Base-by-base conservation (phyloP, 2,797 vertebrate species). In the Catostomus latipinnis region DNA sequence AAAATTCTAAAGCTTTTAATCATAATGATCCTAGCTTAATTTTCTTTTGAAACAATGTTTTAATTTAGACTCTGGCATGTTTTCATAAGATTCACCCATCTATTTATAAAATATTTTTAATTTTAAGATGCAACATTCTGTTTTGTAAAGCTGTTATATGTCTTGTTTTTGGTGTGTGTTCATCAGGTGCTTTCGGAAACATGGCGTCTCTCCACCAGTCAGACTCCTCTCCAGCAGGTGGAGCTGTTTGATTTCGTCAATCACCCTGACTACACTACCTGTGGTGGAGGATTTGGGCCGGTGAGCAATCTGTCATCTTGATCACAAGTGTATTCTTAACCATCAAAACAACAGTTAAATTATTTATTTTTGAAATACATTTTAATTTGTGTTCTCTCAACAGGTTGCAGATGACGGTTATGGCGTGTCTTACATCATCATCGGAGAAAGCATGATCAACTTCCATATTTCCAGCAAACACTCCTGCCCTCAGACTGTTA, bases 331-430 rank as follows among this genome's bases (percentile, higher is more conserved):
- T 34, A 34, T 2, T 34, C 34, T 34, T 34, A 34, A 34, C 34
- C 34, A 34, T 34, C 34, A 34, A 34, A 34, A 34, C 34, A 34
- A 34, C 34, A 34, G 2, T 34, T 34, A 3, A 34, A 34, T 34
- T 34, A 3, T 2, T 5, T 5, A 52, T 8, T 12, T 49, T 80
- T 5, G 72, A 11, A 62, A 43, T 58, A 10, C 50, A 56, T 54
- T 11, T 69, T 5, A 4, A 7, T 49, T 0, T 67, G 10, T 54
- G 7, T 63, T 0, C 82, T 65, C 84, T 8, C 82, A 71, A 75
- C 87, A 98, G 96, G 95, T 96, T 12, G 93, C 94, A 1, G 95
- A 97, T 80, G 93, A 97, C 4, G 96, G 96, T n/a, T 98, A 97
- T 1, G 96, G 96, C 0, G 94, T 97, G 46, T 95, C 95, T 12